Conservation (phyloP, 1,140 invertebrate genomes). For the Chionoecetes opilio region DNA sequence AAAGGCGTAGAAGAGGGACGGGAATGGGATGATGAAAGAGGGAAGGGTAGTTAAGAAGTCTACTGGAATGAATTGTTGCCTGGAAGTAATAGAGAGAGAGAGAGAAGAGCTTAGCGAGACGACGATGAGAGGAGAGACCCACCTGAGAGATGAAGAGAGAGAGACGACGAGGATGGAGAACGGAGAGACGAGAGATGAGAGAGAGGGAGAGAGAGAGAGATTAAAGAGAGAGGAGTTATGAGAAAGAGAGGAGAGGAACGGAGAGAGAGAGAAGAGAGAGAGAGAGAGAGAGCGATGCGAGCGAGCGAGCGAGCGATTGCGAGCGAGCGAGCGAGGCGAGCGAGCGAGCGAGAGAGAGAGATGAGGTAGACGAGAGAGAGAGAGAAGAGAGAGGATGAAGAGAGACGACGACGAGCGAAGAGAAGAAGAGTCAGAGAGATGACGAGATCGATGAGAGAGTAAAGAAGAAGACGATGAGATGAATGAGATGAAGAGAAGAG, state of each 20-base stretch:
- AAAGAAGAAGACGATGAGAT: not conserved
- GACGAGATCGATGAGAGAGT: not conserved
- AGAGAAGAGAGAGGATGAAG: slow-evolving; percentile 49
- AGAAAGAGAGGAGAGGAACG: not conserved
- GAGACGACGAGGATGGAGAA: not conserved
- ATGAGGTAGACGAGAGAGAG: slow-evolving; percentile 34
- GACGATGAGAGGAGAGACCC: no score
- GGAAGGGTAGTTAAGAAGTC: not conserved
- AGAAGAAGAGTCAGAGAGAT: slow-evolving; percentile 6
- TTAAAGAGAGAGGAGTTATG: not conserved
- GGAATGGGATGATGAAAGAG: not conserved
- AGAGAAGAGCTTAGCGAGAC: no score
- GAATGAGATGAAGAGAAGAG: slow-evolving; percentile 44
- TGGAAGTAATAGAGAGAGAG: no score
- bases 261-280: not conserved
- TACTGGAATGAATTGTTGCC: not conserved
- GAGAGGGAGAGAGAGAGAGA: not conserved
- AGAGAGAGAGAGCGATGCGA: not conserved
- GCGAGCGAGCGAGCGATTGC: not conserved
- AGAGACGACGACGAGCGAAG: not conserved
- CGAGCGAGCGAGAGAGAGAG: slow-evolving; percentile 59
- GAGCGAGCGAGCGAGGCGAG: slow-evolving; percentile 61
- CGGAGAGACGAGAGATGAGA: not conserved
- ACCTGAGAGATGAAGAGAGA: not conserved
- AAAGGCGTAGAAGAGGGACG: not conserved